Percentiles rank a stretch among this genome's conserved stretches.
These are phyloP conservation scores for Solea senegalensis DNA, from an alignment of 2,113 vertebrate species.

Conservation along the genomic window DNA sequence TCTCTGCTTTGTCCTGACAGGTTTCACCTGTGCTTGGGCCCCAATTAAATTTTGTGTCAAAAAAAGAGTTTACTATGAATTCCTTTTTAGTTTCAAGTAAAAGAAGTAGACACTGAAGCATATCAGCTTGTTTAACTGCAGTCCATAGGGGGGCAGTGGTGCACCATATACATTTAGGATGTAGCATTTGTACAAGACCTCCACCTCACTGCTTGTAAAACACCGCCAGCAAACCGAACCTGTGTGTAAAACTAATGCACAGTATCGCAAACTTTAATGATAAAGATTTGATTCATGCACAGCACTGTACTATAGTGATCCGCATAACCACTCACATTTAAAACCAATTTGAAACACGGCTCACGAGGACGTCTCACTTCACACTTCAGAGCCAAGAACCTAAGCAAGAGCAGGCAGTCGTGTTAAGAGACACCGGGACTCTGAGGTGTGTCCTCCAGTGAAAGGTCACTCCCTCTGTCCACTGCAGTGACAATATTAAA, in stretches of 20 bases:
- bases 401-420: neutral
- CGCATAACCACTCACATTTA: slow-evolving; percentile 5
- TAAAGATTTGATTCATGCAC: slow-evolving; percentile 1
- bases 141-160: slow-evolving; percentile 64
- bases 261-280: slow-evolving; percentile 19
- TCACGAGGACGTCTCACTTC: slow-evolving; percentile 20
- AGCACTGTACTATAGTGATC: slow-evolving; percentile 1
- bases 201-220: slow-evolving; percentile 10
- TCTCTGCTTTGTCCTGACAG: too few species aligned
- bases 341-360: neutral
- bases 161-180: slow-evolving; percentile 2
- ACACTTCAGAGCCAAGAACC: slow-evolving; percentile 33
- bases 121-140: neutral
- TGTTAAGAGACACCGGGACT: slow-evolving; percentile 36
- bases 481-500: slow-evolving; percentile 50
- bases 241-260: slow-evolving; percentile 10
- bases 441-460: slow-evolving; percentile 30
- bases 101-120: neutral
- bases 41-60: too few species aligned
- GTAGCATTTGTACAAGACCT: neutral
- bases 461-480: slow-evolving; percentile 30
- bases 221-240: neutral
- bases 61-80: too few species aligned
- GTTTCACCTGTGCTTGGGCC: too few species aligned
- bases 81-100: too few species aligned